Evolutionary conservation across 1,140 invertebrate genomes (phyloP), one percentile per base, ranked within the genome.

Genomic region (Oscheius sp.): DNA sequence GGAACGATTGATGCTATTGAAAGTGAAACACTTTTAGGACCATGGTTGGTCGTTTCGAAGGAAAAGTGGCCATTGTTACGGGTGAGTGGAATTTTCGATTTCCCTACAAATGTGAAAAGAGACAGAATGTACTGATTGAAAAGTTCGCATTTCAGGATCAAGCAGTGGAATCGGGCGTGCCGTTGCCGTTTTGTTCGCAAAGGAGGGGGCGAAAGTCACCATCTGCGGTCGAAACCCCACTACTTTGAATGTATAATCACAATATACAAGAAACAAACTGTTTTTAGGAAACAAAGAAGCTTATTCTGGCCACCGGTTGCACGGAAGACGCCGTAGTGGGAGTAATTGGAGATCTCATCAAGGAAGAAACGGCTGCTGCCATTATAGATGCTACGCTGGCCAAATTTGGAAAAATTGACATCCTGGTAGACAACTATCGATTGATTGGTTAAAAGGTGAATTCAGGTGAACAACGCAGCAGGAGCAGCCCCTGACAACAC

Each of bases 181-280:
- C 36, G 59, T 64, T 52, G 74, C 74, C 23, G 13, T 65, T 18
- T 31, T 66, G 7, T 73, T 75, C 32, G 74, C 70, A 1, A 45
- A 63, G 45, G 71, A 75, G 67, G 74, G 74, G n/a, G 74, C 74
- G 10, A 74, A 71, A 59, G 68, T 75, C 10, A 75, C 74, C 1
- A 52, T 74, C 13, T 46, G 42, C 35, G 74, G 74, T 31, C 32
- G 74, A 42, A 67, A 20, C 42, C 59, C 26, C 28, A 26, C 42
- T 20, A 26, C 36, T 74, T 52, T 73, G n/a, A 52, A 73, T 35
- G 70, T 73, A 31, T 2, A 32, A 31, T 4, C 4, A 7, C 7
- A 35, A 34, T 13, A n/a, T 13, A 63, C 4, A 31, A 26, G 10
- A 13, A n/a, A 63, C 7, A 23, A 68, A 68, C 29, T 46, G 49